phyloP scores from a whole-genome alignment of 2,888 invertebrate species.

The Ophion obscuratus region DNA sequence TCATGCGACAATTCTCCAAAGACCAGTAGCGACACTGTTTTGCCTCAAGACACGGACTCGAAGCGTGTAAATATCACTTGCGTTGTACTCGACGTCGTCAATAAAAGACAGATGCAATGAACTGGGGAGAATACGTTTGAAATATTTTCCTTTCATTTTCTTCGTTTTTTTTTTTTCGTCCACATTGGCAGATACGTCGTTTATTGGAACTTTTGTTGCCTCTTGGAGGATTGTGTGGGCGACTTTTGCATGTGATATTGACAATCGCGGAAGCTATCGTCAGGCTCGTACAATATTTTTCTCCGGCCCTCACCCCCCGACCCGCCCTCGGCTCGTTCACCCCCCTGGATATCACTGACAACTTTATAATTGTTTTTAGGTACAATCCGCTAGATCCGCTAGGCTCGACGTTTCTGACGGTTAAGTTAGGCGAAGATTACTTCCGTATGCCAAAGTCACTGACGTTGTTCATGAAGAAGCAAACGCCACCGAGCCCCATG shows the following conservation, averaged over 20 bases:
- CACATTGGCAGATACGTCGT: background rate
- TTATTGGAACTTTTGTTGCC: conserved; percentile 29
- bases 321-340: conserved; percentile 1
- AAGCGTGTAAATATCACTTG: conserved; percentile 23
- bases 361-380: conserved; percentile 77
- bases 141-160: background rate
- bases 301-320: background rate
- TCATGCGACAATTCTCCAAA: conserved; percentile 49
- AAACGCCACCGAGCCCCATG: conserved; percentile 66
- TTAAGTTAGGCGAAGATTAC: conserved; percentile 79
- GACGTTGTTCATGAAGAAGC: conserved; percentile 79
- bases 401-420: conserved; percentile 78
- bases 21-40: background rate
- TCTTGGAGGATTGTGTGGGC: conserved; percentile 22
- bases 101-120: conserved; percentile 8
- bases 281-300: background rate
- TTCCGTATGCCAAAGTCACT: conserved; percentile 79
- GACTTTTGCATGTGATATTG: conserved; percentile 58
- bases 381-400: conserved; percentile 77
- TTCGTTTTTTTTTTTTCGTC: background rate
- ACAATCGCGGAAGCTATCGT: conserved; percentile 6
- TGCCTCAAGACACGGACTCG: background rate
- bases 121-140: too few species aligned
- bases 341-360: conserved; percentile 70
- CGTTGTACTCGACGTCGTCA: conserved; percentile 1